These are phyloP conservation scores for Stramonita haemastoma DNA, from an alignment of 2,888 invertebrate species.

Conservation along the genomic window DNA sequence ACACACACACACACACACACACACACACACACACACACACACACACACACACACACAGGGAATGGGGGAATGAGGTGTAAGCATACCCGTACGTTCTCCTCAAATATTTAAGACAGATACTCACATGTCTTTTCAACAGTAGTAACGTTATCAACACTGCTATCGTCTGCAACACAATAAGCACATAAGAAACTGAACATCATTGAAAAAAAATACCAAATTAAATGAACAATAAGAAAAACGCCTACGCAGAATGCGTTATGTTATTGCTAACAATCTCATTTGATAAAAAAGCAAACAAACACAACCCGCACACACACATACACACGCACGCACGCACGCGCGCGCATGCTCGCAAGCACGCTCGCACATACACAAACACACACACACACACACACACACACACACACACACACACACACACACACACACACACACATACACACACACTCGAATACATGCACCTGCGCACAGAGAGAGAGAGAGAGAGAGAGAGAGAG, in stretches of 20 bases:
- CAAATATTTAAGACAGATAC: neutral
- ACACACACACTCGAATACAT: neutral
- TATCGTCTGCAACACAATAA: slow-evolving; percentile 6
- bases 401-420: neutral
- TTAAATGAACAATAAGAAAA: neutral
- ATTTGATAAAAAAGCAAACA: neutral
- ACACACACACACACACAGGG: slow-evolving; percentile 20
- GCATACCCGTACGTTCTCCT: neutral
- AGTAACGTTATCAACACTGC: slow-evolving; percentile 24
- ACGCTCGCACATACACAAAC: neutral
- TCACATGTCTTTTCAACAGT: slow-evolving; percentile 30
- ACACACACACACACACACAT: neutral
- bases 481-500: neutral
- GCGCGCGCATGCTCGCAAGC: neutral
- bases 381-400: slow-evolving; percentile 18
- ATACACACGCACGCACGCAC: neutral
- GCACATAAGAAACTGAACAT: neutral
- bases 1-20: too few species aligned
- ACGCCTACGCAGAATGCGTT: neutral
- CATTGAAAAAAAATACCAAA: neutral
- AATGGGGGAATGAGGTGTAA: neutral
- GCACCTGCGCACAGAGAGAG: neutral
- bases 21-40: neutral
- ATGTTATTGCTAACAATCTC: neutral
- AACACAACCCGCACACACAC: neutral